phyloP scores from a whole-genome alignment of 92 coral and sea anemone genomes.

The Anthopleura xanthogrammica region DNA sequence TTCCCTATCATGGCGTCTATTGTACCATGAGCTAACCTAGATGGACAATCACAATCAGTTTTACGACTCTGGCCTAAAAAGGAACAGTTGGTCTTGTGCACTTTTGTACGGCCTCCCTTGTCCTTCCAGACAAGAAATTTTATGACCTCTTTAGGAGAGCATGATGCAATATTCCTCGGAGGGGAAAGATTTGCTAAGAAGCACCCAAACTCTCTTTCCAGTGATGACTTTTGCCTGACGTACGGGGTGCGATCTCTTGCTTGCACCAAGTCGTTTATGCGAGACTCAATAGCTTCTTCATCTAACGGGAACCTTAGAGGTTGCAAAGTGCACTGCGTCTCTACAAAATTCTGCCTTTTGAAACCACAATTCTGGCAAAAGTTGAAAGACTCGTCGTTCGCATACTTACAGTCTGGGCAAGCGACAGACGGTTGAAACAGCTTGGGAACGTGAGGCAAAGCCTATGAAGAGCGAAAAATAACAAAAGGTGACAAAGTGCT shows the following conservation, averaged over 20 bases:
- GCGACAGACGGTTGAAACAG: slow-evolving; percentile 15
- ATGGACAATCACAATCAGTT: too few species aligned
- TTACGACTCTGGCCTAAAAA: too few species aligned
- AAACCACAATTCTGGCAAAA: slow-evolving; percentile 27
- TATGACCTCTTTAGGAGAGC: slow-evolving; percentile 53
- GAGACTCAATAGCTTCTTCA: not conserved
- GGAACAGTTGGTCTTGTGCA: too few species aligned
- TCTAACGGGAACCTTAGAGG: not conserved
- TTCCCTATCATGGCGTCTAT: too few species aligned
- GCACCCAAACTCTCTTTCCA: slow-evolving; percentile 10
- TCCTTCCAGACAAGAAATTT: too few species aligned
- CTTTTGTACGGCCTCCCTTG: too few species aligned
- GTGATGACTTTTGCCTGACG: slow-evolving; percentile 22
- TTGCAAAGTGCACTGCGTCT: too few species aligned
- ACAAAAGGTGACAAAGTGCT: not conserved
- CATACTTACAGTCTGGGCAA: slow-evolving; percentile 17
- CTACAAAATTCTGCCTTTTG: not conserved
- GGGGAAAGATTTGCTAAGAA: slow-evolving; percentile 20
- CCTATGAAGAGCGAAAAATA: not conserved
- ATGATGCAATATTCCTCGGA: slow-evolving; percentile 16
- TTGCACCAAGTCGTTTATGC: not conserved
- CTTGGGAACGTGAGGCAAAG: slow-evolving; percentile 21
- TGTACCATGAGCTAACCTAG: too few species aligned
- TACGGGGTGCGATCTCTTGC: not conserved
- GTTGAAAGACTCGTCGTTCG: slow-evolving; percentile 22